phyloP scores from a whole-genome alignment of 1,140 invertebrate species.

The Aphaenogaster floridana region DNA sequence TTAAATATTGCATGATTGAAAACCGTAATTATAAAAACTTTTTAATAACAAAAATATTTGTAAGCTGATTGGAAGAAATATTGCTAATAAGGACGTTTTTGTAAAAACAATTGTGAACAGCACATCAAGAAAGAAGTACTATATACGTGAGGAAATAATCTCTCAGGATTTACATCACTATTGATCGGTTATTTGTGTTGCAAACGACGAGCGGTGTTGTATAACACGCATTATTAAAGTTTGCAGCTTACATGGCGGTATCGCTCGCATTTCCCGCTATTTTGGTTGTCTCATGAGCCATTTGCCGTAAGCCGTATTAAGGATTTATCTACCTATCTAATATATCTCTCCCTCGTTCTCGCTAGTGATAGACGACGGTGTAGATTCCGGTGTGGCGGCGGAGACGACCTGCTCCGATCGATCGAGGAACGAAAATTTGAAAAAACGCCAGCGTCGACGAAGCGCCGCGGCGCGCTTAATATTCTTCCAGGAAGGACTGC shows the following conservation, averaged over 20 bases:
- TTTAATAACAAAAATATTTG: background rate
- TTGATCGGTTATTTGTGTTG: background rate
- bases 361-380: conserved; percentile 44
- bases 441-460: conserved; percentile 54
- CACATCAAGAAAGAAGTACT: background rate
- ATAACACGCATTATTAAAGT: conserved; percentile 33
- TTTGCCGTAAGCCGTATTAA: conserved; percentile 42
- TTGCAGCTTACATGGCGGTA: conserved; percentile 8
- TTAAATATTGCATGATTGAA: background rate
- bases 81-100: background rate
- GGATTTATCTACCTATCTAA: conserved; percentile 66
- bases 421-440: conserved; percentile 65
- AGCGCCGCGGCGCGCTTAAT: conserved; percentile 60
- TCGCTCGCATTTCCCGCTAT: conserved; percentile 39
- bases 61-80: background rate
- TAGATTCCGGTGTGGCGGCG: conserved; percentile 25
- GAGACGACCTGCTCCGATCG: conserved; percentile 51
- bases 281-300: conserved; percentile 51
- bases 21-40: background rate
- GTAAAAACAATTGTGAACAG: background rate
- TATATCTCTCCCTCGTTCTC: conserved; percentile 42
- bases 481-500: conserved; percentile 62
- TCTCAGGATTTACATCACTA: background rate
- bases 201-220: background rate
- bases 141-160: background rate